phyloP scores from a whole-genome alignment of 2,113 vertebrate genomes.

The Camelus dromedarius region DNA sequence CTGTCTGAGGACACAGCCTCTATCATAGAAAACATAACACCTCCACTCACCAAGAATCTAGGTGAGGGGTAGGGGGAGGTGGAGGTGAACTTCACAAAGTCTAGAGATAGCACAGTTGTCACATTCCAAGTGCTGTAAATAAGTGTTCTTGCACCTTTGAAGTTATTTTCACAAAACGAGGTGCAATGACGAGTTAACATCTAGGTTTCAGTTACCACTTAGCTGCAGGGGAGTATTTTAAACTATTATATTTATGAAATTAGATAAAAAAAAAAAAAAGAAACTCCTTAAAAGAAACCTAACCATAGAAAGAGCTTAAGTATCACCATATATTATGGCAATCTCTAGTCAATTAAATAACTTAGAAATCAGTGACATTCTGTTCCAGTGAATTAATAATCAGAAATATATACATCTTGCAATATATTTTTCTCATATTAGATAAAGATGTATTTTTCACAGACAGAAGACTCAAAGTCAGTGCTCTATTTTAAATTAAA shows the following conservation, averaged over 20 bases:
- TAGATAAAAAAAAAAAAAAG: slow-evolving; percentile 4
- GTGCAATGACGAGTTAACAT: slow-evolving; percentile 59
- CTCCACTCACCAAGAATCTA: slow-evolving; percentile 48
- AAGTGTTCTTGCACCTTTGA: slow-evolving; percentile 79
- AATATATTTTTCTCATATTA: not conserved
- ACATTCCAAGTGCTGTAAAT: slow-evolving; percentile 78
- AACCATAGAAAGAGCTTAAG: not conserved
- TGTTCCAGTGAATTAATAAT: not conserved
- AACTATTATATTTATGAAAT: slow-evolving; percentile 52
- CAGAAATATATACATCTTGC: not conserved
- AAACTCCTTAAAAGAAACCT: not conserved
- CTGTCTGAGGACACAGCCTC: slow-evolving; percentile 50
- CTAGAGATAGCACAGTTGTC: slow-evolving; percentile 70
- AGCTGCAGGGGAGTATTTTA: slow-evolving; percentile 54
- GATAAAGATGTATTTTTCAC: not conserved
- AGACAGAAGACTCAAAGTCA: not conserved
- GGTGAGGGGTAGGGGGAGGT: not conserved
- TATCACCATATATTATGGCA: not conserved
- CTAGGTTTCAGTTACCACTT: slow-evolving; percentile 63
- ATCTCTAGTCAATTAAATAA: slow-evolving; percentile 5
- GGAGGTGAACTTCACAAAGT: slow-evolving; percentile 36
- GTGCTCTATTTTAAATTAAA: slow-evolving; percentile 3
- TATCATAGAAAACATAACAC: slow-evolving; percentile 57
- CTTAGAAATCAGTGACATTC: not conserved
- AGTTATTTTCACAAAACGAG: slow-evolving; percentile 59